These are phyloP conservation scores for Anagrus nilaparvatae DNA, from an alignment of 1,140 invertebrate species.

Conservation along the genomic window DNA sequence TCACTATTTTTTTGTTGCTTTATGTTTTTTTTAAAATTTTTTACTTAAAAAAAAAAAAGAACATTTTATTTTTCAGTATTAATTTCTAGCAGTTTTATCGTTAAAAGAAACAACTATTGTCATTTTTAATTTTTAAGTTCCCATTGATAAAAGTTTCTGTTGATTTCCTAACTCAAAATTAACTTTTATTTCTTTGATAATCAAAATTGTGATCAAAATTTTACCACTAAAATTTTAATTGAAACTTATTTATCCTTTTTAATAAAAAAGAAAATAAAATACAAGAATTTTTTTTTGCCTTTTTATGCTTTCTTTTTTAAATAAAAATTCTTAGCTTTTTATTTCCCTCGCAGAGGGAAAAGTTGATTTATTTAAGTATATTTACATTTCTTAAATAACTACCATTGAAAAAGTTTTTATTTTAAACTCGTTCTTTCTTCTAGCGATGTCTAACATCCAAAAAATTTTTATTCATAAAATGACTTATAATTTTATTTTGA, in stretches of 20 bases:
- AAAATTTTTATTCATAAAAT: conserved; percentile 15
- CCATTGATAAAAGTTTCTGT: too few relatives aligned
- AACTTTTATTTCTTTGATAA: conserved; percentile 8
- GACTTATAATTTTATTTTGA: conserved; percentile 7
- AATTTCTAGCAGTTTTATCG: too few relatives aligned
- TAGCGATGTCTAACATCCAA: conserved; percentile 6
- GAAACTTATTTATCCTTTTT: conserved; percentile 3
- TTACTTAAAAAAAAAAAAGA: too few relatives aligned
- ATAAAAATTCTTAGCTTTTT: conserved; percentile 11
- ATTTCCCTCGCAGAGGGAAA: conserved; percentile 18
- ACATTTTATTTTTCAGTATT: too few relatives aligned
- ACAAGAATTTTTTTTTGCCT: conserved; percentile 10
- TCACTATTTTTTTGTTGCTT: too few relatives aligned
- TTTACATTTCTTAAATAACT: conserved; percentile 13
- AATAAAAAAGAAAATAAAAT: conserved; percentile 5
- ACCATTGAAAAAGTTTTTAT: conserved; percentile 7
- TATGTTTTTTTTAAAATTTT: too few relatives aligned
- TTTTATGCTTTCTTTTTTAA: conserved; percentile 16
- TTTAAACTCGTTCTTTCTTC: conserved; percentile 8
- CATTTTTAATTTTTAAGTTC: too few relatives aligned
- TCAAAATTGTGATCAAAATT: conserved; percentile 4
- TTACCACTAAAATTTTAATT: conserved; percentile 4
- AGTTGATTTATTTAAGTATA: conserved; percentile 15
- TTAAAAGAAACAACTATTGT: too few relatives aligned
- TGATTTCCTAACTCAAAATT: too few relatives aligned